Evolutionary conservation across 2,113 vertebrate genomes (phyloP).

Genomic region (Crotalus horridus): DNA sequence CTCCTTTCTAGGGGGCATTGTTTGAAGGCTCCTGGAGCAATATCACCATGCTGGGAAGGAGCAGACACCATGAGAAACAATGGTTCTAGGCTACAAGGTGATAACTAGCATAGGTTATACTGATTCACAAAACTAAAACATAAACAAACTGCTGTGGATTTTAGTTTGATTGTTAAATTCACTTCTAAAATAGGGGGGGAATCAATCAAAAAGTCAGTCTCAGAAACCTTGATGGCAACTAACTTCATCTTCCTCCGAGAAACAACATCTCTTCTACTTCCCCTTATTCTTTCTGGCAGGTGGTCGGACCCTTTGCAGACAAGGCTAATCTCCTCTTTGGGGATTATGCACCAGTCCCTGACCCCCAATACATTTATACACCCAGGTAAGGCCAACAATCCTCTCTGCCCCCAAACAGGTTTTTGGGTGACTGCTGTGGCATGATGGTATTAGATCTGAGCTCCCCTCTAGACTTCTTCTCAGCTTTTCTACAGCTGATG

Average conservation of each 20-base stretch:
- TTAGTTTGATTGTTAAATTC: not conserved
- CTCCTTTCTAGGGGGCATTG: not conserved
- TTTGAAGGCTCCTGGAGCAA: not conserved
- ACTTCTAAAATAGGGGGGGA: not conserved
- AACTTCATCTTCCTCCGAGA: too few species aligned
- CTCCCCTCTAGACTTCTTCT: not conserved
- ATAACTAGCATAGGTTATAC: not conserved
- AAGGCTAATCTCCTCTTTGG: conserved; percentile 54
- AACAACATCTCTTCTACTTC: not conserved
- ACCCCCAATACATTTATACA: conserved; percentile 61
- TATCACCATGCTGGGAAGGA: not conserved
- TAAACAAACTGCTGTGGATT: not conserved
- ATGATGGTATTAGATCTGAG: not conserved
- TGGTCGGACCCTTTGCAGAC: conserved; percentile 66
- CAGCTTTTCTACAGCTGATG: not conserved
- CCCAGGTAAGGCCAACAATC: conserved; percentile 43
- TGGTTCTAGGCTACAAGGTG: not conserved
- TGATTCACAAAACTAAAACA: not conserved
- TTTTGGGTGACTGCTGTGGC: too few species aligned
- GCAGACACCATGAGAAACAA: not conserved
- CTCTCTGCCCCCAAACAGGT: not conserved
- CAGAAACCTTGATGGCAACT: not conserved
- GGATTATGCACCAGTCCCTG: conserved; percentile 54
- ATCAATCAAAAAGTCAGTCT: not conserved
- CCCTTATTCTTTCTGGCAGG: conserved; percentile 27